Percentiles rank a stretch among this genome's conserved stretches.
Conservation (phyloP, 2,797 vertebrate genomes). For the Picus viridis region DNA sequence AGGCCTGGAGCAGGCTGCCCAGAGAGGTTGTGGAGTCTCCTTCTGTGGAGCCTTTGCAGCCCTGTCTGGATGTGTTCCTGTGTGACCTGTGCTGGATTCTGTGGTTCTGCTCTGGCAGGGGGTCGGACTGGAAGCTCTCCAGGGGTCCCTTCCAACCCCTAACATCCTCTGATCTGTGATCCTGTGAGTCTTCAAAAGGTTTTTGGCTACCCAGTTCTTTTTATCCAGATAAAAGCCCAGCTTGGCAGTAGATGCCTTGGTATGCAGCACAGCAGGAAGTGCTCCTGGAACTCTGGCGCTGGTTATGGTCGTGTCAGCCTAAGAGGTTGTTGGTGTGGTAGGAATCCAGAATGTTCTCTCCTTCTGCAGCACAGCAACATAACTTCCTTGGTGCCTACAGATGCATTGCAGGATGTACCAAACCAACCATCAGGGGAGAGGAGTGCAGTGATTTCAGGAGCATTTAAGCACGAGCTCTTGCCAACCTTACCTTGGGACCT, state of each 20-base stretch:
- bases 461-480: background rate
- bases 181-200: background rate
- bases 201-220: background rate
- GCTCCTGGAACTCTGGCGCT: background rate
- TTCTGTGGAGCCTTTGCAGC: no score
- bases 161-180: no score
- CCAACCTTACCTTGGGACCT: background rate
- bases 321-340: background rate
- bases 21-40: no score
- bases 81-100: no score
- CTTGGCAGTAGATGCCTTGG: background rate
- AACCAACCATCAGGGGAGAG: background rate
- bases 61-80: no score
- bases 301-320: background rate
- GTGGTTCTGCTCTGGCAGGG: no score
- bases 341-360: background rate
- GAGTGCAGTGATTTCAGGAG: background rate
- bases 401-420: fast-evolving
- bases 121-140: no score
- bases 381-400: background rate
- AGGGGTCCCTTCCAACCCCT: no score
- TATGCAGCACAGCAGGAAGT: background rate
- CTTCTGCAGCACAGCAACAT: background rate
- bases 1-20: no score
- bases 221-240: background rate